Evolutionary conservation across 1,140 invertebrate species (phyloP), one percentile per base, ranked within the genome.

Genomic region (Drosophila arawakana): DNA sequence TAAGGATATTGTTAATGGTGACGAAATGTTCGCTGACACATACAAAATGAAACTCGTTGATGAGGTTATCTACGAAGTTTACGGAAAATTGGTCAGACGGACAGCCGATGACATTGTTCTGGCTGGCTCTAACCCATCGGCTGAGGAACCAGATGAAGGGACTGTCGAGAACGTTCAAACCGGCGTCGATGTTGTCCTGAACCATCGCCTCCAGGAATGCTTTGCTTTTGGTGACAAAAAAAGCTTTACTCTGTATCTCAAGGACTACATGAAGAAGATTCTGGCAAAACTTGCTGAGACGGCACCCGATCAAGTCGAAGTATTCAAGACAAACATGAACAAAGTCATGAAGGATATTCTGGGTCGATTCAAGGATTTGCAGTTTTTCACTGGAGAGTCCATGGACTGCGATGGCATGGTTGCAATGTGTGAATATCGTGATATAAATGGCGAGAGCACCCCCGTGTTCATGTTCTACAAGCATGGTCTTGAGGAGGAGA

Each of bases 1-100:
- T 95, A 98, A 98, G 94, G 97, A 98, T 94, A 95, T 97, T 94
- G 96, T 98, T 93, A 92, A 94, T 97, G 97, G 97, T 83, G 98
- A 99, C 93, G 98, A 99, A 94, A 98, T 99, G 96, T 98, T 98
- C 94, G 98, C 98, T 41, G 98, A 99, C 93, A 97, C 97, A n/a
- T 98, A 98, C 93, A 98, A 97, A 94, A 95, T 98, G 69, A 98
- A 98, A 92, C 93, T 99, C 54, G 94, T 99, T 10, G 97, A 99
- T 92, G 97, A 98, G 92, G 97, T 98, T 30, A 91, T 99, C 43
- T 99, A 98, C 88, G 98, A 99, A 95, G 98, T 99, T 35, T 96
- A 97, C 92, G 98, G 98, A 82, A 98, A 95, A 95, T 93, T 97
- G 46, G 94, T 98, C 35, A 94, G 94, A 44, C 95, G 98, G 78